phyloP scores from a whole-genome alignment of 2,113 vertebrate species.

The Psammodynastes pulverulentus region DNA sequence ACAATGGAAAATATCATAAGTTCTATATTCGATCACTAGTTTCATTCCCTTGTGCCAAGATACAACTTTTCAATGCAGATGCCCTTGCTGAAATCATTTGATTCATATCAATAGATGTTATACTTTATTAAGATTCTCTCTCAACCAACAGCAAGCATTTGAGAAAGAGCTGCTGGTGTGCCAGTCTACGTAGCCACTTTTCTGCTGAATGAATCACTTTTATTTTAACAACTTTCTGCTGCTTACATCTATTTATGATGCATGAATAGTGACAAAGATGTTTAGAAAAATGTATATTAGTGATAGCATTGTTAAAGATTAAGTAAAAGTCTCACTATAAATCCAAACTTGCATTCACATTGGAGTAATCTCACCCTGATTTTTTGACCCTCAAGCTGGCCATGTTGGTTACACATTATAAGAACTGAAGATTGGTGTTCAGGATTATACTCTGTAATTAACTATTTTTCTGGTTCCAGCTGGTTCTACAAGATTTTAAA shows the following conservation, averaged over 20 bases:
- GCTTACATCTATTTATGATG: not conserved
- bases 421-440: not conserved
- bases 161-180: not conserved
- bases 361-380: not conserved
- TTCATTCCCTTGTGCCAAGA: conserved; percentile 4
- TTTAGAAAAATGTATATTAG: not conserved
- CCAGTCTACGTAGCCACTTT: not conserved
- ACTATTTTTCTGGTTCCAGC: not conserved
- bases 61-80: not conserved
- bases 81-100: not conserved
- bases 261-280: not conserved
- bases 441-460: not conserved
- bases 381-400: not conserved
- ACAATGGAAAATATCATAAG: conserved; percentile 30
- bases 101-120: not conserved
- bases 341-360: not conserved
- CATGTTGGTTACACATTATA: not conserved
- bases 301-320: not conserved
- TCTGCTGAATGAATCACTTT: not conserved
- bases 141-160: not conserved
- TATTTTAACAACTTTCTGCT: not conserved
- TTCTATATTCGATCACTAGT: conserved; percentile 16
- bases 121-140: not conserved
- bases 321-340: not conserved
- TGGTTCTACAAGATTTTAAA: not conserved